Base-by-base conservation (phyloP, 2,113 vertebrate species). In the Hippocampus comes region DNA sequence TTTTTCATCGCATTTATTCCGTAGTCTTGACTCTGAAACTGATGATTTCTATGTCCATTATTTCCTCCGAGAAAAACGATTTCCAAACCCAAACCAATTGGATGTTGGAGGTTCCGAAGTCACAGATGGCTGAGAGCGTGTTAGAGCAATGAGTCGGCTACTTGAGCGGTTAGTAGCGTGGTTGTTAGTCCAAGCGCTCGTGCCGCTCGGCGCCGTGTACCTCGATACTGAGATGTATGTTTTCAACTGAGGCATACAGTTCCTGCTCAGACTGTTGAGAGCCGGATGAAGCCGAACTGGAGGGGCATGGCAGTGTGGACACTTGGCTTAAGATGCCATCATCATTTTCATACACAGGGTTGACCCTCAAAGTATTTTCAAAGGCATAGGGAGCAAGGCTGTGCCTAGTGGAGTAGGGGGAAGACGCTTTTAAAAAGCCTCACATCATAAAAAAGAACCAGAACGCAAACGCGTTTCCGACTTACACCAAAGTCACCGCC, bases 401-500 rank as follows among this genome's bases (percentile, higher is more conserved):
- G 82, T 82, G 85, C 92, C 92, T 94, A 89, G 74, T 59, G 51
- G 20, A 71, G 82, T 85, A 72, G 57, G 51, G 82, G 85, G 34
- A 78, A 65, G 12, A 66, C 8, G 4, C 18, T 25, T 66, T 80
- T 9, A 69, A 59, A 65, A 65, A 55, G 63, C 42, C 67, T 48
- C 68, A 77, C 78, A 84, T 30, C 4, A 53, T 53, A 41, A 68
- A 70, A 17, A 63, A 57, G 64, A 53, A 67, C 59, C 38, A 9
- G 71, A 72, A 17, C 20, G 71, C 73, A 11, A 68, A 10, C 1
- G 8, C 0, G 48, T 68, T 51, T 72, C 12, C 3, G 61, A 83
- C 95, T 95, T 94, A 95, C 94, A 93, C 91, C 78, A 94, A 82
- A 21, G 93, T 87, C 72, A 91, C 80, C 69, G 84, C 89, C 88